These are phyloP conservation scores for Melipona quadrifasciata DNA, from an alignment of 1,140 invertebrate genomes.

Conservation along the genomic window DNA sequence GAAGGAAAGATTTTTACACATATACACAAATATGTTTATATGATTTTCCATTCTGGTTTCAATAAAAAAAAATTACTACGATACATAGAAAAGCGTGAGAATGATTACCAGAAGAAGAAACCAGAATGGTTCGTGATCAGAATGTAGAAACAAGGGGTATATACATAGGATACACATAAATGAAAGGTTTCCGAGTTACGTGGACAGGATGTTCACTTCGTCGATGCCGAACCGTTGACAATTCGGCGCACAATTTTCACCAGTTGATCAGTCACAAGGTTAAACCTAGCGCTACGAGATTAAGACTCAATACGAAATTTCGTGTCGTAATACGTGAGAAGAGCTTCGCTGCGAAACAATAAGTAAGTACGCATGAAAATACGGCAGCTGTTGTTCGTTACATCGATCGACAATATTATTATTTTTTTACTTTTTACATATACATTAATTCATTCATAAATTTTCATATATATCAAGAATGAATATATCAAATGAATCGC, in stretches of 20 bases:
- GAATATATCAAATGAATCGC: no score
- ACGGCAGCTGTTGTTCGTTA: not conserved
- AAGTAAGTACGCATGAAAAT: not conserved
- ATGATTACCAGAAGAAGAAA: not conserved
- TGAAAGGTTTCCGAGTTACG: conserved; percentile 1
- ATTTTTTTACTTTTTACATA: no score
- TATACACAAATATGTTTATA: not conserved
- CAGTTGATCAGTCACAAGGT: conserved; percentile 46
- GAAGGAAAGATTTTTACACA: not conserved
- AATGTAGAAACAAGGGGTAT: not conserved
- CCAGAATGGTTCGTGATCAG: not conserved
- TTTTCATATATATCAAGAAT: no score
- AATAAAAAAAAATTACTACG: no score
- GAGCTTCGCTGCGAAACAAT: conserved; percentile 13
- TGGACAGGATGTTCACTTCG: conserved; percentile 3
- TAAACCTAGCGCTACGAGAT: conserved; percentile 41
- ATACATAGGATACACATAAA: conserved; percentile 12
- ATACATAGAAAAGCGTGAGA: not conserved
- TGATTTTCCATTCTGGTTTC: not conserved
- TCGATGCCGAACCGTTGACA: conserved; percentile 21
- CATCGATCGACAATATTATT: conserved; percentile 18
- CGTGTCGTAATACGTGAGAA: conserved; percentile 5
- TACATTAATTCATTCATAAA: no score
- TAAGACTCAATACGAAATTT: conserved; percentile 1
- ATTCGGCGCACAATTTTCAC: conserved; percentile 18